phyloP scores from a whole-genome alignment of 2,113 vertebrate genomes.

The Platycercus adscitus region DNA sequence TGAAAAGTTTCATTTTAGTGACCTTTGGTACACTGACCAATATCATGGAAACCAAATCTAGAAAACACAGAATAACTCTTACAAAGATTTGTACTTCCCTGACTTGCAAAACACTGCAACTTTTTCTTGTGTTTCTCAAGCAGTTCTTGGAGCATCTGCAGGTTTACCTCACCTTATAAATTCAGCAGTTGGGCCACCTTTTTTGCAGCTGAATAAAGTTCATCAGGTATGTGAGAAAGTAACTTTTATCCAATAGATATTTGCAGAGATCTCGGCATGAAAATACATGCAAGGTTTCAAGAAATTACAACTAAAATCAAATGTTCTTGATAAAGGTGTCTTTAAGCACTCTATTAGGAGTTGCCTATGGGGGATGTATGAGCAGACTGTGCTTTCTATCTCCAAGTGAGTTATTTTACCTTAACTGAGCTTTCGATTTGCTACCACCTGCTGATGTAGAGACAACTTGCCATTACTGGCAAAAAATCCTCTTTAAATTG shows the following conservation, averaged over 20 bases:
- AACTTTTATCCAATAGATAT: not conserved
- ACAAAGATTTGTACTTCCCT: not conserved
- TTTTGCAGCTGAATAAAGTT: conserved; percentile 90
- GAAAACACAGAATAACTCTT: not conserved
- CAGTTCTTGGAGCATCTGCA: conserved; percentile 85
- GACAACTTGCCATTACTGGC: not conserved
- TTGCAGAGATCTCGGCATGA: not conserved
- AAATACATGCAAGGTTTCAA: not conserved
- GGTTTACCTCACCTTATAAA: conserved; percentile 84
- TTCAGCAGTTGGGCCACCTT: conserved; percentile 84
- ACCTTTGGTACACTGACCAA: not conserved
- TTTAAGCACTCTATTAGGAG: not conserved
- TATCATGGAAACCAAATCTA: not conserved
- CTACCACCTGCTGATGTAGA: not conserved
- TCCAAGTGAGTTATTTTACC: not conserved
- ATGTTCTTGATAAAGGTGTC: not conserved
- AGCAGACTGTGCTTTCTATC: not conserved
- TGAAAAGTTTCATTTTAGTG: not conserved
- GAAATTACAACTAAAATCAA: not conserved
- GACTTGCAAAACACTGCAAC: not conserved
- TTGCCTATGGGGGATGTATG: not conserved
- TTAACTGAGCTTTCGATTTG: not conserved
- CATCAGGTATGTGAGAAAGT: conserved; percentile 83
- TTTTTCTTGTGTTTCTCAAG: conserved; percentile 58
- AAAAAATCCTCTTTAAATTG: not conserved